Base-by-base conservation (phyloP, 2,888 invertebrate species). In the Nephrocerus scutellatus region DNA sequence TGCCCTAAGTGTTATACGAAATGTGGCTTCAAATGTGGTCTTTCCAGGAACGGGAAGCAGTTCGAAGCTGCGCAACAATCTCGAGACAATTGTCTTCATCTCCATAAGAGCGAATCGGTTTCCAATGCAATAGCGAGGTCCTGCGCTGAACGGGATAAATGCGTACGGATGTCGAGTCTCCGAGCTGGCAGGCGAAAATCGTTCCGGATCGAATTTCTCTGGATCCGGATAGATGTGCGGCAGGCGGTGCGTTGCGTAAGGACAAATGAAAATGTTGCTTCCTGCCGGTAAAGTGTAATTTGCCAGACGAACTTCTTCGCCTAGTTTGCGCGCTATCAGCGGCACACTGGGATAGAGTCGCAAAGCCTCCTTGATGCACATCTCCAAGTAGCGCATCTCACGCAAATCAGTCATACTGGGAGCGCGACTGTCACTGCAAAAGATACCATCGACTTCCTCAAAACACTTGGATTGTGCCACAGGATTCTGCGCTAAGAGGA, bases 351-450 rank as follows among this genome's bases (percentile, higher is more conserved):
- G 70, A 49, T 66, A 69, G 2, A 68, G 47, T 16, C 82, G 69
- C 38, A 82, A 52, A 0, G 79, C 71, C 60, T 82, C 82, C 55
- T 82, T 82, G 30, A 83, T 76, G 52, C 80, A 81, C 59, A 76
- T 75, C 49, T 82, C 82, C 46, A 82, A 61, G 52, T 80, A 82
- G 24, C 73, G 71, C 76, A 82, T 75, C 39, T 74, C 71, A 8
- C 74, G 64, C 26, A 83, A 55, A 46, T 77, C 76, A n/a, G 69
- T 70, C 58, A 75, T 70, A 4, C 67, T 72, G 1, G 73, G 72
- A 2, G 70, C 51, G 5, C 74, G 68, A 3, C 53, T 66, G 21
- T 56, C 54, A 43, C 55, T 56, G 3, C 59, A 63, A 41, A 74
- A 73, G 37, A 74, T 72, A 3, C 52, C 51, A 22, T 67, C 60